These are phyloP conservation scores for Sitta carolinensis DNA, from an alignment of 2,797 vertebrate genomes.

Conservation along the genomic window DNA sequence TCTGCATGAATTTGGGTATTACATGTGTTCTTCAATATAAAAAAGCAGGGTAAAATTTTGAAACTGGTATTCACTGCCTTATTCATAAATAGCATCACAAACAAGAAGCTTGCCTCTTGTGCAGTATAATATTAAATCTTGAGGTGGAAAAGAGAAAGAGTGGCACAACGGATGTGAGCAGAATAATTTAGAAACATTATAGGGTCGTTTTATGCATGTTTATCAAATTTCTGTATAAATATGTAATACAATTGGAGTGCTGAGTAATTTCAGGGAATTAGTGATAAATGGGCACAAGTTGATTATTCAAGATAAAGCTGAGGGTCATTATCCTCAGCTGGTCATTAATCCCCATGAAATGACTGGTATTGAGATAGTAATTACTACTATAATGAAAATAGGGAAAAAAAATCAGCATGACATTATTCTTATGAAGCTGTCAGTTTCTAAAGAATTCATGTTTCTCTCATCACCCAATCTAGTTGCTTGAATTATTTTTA, in stretches of 20 bases:
- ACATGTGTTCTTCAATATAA: neutral
- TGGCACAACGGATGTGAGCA: neutral
- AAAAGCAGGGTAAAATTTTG: neutral
- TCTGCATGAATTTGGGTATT: neutral
- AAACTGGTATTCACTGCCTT: neutral
- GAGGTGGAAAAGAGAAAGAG: neutral
- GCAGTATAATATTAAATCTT: neutral
- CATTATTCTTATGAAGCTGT: constrained; percentile 19
- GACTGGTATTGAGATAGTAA: constrained; percentile 42
- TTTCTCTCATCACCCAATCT: neutral
- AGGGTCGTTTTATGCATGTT: neutral
- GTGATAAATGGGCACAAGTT: constrained; percentile 28
- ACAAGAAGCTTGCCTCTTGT: neutral
- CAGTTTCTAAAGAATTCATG: constrained; percentile 19
- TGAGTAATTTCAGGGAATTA: constrained; percentile 47
- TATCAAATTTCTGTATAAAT: constrained; percentile 30
- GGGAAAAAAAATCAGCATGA: neutral
- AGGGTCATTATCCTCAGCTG: constrained; percentile 54
- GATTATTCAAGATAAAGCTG: constrained; percentile 42
- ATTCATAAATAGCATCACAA: neutral
- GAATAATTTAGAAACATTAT: constrained; percentile 9
- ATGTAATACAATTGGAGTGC: constrained; percentile 12
- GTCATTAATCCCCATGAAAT: constrained; percentile 55
- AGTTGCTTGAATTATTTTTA: neutral
- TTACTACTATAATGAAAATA: constrained; percentile 52